These are phyloP conservation scores for Cebuella pygmaea DNA, from an alignment of 2,797 vertebrate species.

Conservation along the genomic window DNA sequence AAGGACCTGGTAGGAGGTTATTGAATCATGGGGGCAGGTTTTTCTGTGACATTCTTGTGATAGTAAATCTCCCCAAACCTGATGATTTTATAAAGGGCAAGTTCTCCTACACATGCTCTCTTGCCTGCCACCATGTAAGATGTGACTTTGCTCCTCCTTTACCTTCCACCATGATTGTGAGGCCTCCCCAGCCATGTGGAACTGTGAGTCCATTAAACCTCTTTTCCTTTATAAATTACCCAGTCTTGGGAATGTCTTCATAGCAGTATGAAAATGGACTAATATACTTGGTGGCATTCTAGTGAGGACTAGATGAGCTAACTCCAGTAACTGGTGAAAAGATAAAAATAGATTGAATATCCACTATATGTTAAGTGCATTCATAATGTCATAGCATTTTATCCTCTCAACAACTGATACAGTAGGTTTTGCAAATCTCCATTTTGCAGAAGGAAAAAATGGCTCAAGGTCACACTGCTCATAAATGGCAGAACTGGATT, in stretches of 20 bases:
- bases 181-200: neutral
- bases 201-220: neutral
- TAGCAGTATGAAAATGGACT: neutral
- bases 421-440: neutral
- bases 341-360: neutral
- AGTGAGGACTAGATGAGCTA: neutral
- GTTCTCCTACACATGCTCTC: neutral
- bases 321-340: neutral
- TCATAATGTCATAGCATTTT: neutral
- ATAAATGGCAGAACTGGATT: neutral
- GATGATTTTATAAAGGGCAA: neutral
- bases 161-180: neutral
- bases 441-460: neutral
- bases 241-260: neutral
- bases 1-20: neutral
- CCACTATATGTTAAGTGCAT: neutral
- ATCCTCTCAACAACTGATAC: neutral
- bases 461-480: slow-evolving; percentile 57
- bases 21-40: neutral
- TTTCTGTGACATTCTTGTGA: neutral
- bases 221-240: neutral
- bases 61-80: neutral
- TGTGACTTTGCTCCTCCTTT: neutral
- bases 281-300: neutral
- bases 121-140: neutral